phyloP scores from a whole-genome alignment of 2,888 invertebrate species.

The Anarsia innoxiella region DNA sequence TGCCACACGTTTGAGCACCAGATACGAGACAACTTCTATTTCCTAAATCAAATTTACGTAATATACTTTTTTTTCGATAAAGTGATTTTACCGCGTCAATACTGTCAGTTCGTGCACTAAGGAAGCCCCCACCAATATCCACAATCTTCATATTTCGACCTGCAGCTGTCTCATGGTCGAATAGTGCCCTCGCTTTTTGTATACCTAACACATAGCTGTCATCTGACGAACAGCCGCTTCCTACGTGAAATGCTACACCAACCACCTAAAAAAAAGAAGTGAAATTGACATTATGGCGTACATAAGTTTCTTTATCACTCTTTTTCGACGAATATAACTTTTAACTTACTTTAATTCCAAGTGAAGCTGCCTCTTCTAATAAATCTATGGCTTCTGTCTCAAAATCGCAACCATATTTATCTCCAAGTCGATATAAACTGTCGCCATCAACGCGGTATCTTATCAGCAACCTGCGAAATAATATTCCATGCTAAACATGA shows the following conservation, averaged over 20 bases:
- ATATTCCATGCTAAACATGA: no score
- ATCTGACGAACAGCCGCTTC: slow-evolving; percentile 28
- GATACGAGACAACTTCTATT: no score
- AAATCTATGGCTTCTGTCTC: slow-evolving; percentile 32
- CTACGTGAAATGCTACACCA: slow-evolving; percentile 39
- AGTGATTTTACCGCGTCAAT: slow-evolving; percentile 35
- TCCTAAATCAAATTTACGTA: no score
- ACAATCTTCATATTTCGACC: slow-evolving; percentile 35
- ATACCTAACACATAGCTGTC: slow-evolving; percentile 30
- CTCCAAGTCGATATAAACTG: slow-evolving; percentile 27
- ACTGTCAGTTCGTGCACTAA: slow-evolving; percentile 24
- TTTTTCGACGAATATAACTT: not conserved
- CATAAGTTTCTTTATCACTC: not conserved
- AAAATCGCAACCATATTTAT: slow-evolving; percentile 37
- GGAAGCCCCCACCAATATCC: slow-evolving; percentile 39
- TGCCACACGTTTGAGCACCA: no score
- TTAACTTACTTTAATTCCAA: slow-evolving; percentile 25
- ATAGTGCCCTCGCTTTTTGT: slow-evolving; percentile 26
- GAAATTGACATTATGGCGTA: not conserved
- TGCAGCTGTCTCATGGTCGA: slow-evolving; percentile 31
- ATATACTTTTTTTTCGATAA: no score
- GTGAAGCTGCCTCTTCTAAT: slow-evolving; percentile 34
- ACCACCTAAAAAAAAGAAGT: slow-evolving; percentile 26
- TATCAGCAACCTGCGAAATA: slow-evolving; percentile 22
- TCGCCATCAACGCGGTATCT: slow-evolving; percentile 31